Conservation (phyloP, 2,888 invertebrate genomes). For the Himalopsyche anomala region DNA sequence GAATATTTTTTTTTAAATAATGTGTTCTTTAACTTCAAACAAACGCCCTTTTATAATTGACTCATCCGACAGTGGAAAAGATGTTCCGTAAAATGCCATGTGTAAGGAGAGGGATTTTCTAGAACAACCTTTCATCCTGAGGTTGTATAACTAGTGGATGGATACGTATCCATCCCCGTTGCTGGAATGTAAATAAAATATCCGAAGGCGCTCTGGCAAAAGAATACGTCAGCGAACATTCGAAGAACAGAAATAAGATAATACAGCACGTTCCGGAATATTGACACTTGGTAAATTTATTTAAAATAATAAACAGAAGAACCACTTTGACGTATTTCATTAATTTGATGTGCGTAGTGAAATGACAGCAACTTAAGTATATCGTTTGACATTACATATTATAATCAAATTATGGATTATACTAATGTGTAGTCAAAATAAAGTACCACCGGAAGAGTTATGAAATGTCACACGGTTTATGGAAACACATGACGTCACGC, state of each 20-base stretch:
- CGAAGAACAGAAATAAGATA: constrained; percentile 35
- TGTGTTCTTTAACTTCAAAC: too few species aligned
- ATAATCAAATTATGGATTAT: too few species aligned
- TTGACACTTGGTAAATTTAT: neutral
- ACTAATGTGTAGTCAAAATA: too few species aligned
- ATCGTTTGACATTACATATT: too few species aligned
- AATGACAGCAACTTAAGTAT: too few species aligned
- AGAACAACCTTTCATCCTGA: neutral
- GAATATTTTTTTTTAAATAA: too few species aligned
- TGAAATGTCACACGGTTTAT: too few species aligned
- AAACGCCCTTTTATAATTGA: neutral
- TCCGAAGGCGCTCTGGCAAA: constrained; percentile 39
- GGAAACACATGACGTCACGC: too few species aligned
- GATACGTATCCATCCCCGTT: neutral
- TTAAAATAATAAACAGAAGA: too few species aligned
- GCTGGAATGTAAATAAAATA: constrained; percentile 52
- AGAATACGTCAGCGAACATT: constrained; percentile 45
- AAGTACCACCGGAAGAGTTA: too few species aligned
- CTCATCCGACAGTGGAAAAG: neutral
- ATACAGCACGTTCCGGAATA: neutral
- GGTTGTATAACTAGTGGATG: neutral
- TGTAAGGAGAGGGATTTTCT: neutral
- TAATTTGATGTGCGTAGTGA: too few species aligned
- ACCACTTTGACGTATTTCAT: too few species aligned
- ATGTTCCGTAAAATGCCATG: constrained; percentile 1